Evolutionary conservation across 2,888 invertebrate species (phyloP), one percentile per base, ranked within the genome.

Genomic region (Taenaris catops): DNA sequence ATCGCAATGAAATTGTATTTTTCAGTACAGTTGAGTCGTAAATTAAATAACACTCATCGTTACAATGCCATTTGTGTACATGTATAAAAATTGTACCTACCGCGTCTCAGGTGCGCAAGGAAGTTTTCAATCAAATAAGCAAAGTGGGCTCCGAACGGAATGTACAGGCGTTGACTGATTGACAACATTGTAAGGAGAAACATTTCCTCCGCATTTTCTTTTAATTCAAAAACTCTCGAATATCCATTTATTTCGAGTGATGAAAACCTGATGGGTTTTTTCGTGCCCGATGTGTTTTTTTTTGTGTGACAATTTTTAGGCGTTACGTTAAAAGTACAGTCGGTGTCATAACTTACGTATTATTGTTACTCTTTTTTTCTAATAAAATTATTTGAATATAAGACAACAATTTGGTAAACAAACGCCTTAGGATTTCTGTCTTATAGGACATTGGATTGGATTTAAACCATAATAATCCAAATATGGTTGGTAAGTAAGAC

Each of bases 111-210:
- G 83, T 83, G 83, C 54, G 52, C 46, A 58, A 63, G 65, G 65
- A 75, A 79, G 74, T 80, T 81, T 79, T 78, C 80, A 79, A 83
- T 83, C 83, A 80, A 80, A 81, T 79, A 78, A 76, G 57, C 58
- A 55, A 58, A 62, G 59, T 59, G 58, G 59, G 64, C 59, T 66
- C 64, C 58, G 65, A 66, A 63, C 62, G 62, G 63, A 69, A 67
- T 56, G 57, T 53, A 57, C 64, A 55, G 68, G 58, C 63, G 53
- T 61, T 69, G 74, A 74, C 74, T 81, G 83, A 83, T 83, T 79
- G 83, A 80, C 76, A 80, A 79, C 74, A 71, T 69, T 76, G 74
- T 76, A 63, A 59, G 45, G 41, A 44, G 39, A 49, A 69, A 69
- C 68, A 60, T 59, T 52, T 38, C 31, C 41, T 38, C 16, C 50